phyloP scores from a whole-genome alignment of 1,140 invertebrate genomes.

The Ceratina australensis region DNA sequence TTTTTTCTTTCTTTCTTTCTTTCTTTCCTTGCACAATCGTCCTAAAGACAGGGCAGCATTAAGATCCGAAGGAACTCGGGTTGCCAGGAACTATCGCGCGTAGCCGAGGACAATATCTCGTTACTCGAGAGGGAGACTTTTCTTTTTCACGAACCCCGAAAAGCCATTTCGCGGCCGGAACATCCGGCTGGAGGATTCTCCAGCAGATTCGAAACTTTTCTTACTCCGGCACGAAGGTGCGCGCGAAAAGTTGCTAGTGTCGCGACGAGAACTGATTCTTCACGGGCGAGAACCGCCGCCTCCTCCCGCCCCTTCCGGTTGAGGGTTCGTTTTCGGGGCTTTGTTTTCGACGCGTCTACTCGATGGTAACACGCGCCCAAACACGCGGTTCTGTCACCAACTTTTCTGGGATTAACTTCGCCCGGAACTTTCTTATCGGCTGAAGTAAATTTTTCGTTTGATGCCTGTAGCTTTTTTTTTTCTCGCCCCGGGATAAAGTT shows the following conservation, averaged over 20 bases:
- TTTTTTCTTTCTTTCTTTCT: neutral
- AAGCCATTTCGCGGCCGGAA: constrained; percentile 58
- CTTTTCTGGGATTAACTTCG: constrained; percentile 15
- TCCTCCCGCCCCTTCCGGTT: neutral
- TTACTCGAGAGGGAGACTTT: constrained; percentile 28
- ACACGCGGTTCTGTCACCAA: neutral
- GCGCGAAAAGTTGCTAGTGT: constrained; percentile 46
- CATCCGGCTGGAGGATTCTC: constrained; percentile 52
- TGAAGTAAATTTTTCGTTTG: neutral
- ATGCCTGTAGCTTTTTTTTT: neutral
- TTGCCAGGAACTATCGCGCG: constrained; percentile 27
- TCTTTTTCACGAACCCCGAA: constrained; percentile 46
- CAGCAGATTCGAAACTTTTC: constrained; percentile 49
- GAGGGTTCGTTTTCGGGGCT: constrained; percentile 45
- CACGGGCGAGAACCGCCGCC: constrained; percentile 25
- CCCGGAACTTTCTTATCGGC: neutral
- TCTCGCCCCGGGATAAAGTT: neutral
- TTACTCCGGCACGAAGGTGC: constrained; percentile 8
- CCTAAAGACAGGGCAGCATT: constrained; percentile 25
- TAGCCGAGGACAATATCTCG: constrained; percentile 54
- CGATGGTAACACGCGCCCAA: constrained; percentile 5
- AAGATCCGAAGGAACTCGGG: constrained; percentile 13
- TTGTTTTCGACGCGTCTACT: neutral
- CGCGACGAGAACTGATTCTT: constrained; percentile 48
- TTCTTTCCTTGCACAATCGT: neutral